Evolutionary conservation across 2,797 vertebrate species (phyloP), one percentile per base, ranked within the genome.

Genomic region (Mormyrops attenuatus): DNA sequence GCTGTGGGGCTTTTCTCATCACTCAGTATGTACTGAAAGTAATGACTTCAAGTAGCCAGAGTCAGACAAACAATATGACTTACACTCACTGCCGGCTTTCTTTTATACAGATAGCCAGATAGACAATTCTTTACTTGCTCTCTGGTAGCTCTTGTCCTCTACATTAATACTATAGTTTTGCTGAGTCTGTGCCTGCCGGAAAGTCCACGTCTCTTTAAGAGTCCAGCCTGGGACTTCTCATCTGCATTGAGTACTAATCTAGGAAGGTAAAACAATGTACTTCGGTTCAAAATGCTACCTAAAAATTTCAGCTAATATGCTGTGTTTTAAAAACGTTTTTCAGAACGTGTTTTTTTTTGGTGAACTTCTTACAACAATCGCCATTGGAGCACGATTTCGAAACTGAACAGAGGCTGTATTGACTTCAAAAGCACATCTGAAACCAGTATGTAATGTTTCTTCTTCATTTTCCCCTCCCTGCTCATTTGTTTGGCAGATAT

Each of bases 341-440:
- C 66, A 30, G 66, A 73, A 73, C 3, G 8, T 69, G 30, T 13
- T 26, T 8, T 9, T 53, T 55, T n/a, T 73, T 73, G 41, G 15
- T 41, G 15, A 77, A 77, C 34, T 34, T 77, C 69, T 41, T 41
- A 15, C 34, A 41, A 77, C 4, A 44, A 20, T 77, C 17, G 5
- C 73, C 73, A 41, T 44, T 17, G 73, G 13, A 44, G 73, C 15
- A 38, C 8, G 6, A 80, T 20, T 44, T 60, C n/a, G 22, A 60
- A 20, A 22, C 7, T 7, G 73, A 80, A 80, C 2, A 80, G 34
- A 41, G 73, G 38, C 38, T 80, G 8, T 38, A 44, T 41, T 80
- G 13, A 41, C 73, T 80, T 38, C 73, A 80, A 80, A 80, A 80
- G 73, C 38, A 80, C 73, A 80, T 80, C 73, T 80, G 73, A 80